Evolutionary conservation across 64 coral and sea anemone genomes (phyloP), one percentile per base, ranked within the genome.

Genomic region (Stichodactyla helianthus): DNA sequence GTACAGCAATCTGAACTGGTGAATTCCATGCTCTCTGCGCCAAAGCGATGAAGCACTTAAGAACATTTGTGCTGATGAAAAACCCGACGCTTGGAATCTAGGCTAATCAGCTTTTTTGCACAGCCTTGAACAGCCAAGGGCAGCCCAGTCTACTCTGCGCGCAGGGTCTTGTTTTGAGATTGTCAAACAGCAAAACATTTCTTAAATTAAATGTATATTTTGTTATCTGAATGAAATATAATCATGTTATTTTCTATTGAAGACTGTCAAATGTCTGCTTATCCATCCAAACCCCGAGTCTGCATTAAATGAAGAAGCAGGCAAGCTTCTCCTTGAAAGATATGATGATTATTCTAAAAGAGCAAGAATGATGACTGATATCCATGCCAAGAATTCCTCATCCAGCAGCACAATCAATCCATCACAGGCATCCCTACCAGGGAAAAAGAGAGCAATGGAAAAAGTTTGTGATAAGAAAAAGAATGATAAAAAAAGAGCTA

Each of bases 281-380:
- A 99, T 99, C 67, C 89, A 95, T 26, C 97, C 97, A 68, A 99
- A 99, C 83, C 97, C 97, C 57, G 97, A 99, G 54, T 99, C 97
- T 31, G 97, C 97, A 13, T 85, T 99, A 54, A 99, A 99, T 59
- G 97, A 99, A 86, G 97, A 99, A 87, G 97, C 97, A 23, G 97
- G 97, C 1, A 99, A 99, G 82, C 77, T 99, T n/a, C 78, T 99
- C 25, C 88, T 99, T 16, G 97, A 99, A 68, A 71, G 90, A 56
- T 99, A 99, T 63, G 97, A 99, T 50, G 97, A 99, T 71, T 99
- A 99, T 44, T 99, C 97, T 4, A 94, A 92, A 83, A 88, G 97
- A 77, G 97, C 97, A 6, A 89, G 88, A 64, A 93, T 86, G 97
- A 93, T 89, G 88, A 99, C 97, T 4, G 93, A 94, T 65, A 82